Percentiles rank a stretch among this genome's conserved stretches.
These are phyloP conservation scores for Allobates femoralis DNA, from an alignment of 2,797 vertebrate genomes.

Conservation along the genomic window DNA sequence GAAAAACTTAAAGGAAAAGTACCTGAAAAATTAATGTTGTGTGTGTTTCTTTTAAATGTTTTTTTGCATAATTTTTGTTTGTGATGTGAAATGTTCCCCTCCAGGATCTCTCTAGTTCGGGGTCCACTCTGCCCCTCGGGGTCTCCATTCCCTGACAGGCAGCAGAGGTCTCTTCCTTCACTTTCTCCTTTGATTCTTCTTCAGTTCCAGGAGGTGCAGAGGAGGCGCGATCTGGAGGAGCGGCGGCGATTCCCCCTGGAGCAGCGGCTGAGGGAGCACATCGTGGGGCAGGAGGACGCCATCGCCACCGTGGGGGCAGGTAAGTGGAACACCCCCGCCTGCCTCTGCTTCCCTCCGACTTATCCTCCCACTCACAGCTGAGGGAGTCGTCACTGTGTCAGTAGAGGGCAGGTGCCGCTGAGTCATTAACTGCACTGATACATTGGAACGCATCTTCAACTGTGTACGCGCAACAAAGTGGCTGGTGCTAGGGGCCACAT, in stretches of 20 bases:
- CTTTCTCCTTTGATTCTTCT: accelerated
- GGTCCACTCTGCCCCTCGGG: too few species aligned
- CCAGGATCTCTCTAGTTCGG: too few species aligned
- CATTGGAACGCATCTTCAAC: too few species aligned
- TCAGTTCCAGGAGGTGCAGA: conserved; percentile 88
- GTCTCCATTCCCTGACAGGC: background rate
- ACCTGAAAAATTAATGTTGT: too few species aligned
- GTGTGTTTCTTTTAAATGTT: too few species aligned
- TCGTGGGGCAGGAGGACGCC: conserved; percentile 94
- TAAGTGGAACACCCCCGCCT: conserved; percentile 62
- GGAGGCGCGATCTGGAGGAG: conserved; percentile 84
- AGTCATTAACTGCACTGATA: too few species aligned
- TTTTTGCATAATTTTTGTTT: too few species aligned
- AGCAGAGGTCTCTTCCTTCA: background rate
- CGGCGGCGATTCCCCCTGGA: conserved; percentile 92
- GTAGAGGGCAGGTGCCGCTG: too few species aligned
- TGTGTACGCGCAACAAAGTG: too few species aligned
- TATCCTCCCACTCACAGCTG: background rate
- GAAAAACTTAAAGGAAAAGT: too few species aligned
- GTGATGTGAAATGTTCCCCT: too few species aligned
- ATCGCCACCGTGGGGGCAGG: conserved; percentile 93
- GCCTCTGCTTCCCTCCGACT: background rate
- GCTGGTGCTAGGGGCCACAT: background rate
- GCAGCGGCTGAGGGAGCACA: conserved; percentile 90
- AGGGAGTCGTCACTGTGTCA: background rate